Base-by-base conservation (phyloP, 2,888 invertebrate genomes). In the Punctoribates punctum region DNA sequence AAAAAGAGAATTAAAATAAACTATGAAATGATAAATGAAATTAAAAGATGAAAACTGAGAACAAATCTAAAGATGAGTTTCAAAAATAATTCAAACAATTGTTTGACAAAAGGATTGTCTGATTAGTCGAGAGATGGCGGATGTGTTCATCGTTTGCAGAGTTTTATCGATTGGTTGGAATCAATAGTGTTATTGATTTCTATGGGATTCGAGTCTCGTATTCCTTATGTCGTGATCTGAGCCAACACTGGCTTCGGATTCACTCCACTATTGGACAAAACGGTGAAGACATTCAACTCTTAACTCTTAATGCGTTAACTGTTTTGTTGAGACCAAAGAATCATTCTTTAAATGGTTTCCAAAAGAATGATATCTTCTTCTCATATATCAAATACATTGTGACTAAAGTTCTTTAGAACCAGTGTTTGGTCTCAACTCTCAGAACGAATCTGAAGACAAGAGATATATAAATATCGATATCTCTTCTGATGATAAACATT, bases 361-460 rank as follows among this genome's bases (percentile, higher is more conserved):
- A 23, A 34, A 62, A 62, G 17, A 62, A 62, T 62, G 62, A 62
- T 62, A 62, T 62, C 62, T 34, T 34, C 62, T 62, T 34, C 34
- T 62, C 29, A 27, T 60, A 62, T 62, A 62, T 57, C 57, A 57
- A 57, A 51, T 51, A 2, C 51, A 23, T 57, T 23, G 17, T 25
- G 57, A 57, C 51, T 23, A 57, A 57, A 20, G 51, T 20, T 51
- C 20, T 51, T 51, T 51, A 20, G 20, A 20, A 25, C 23, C 13
- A 11, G 20, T 57, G 20, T 57, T 57, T 57, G 57, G 25, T 62
- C 62, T 62, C 62, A 62, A 34, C 62, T 29, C 62, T 62, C 29
- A 62, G 8, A 34, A 62, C 34, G 9, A 9, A 57, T 57, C 57
- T 25, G 57, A 57, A 57, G 57, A 57, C 42, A 42, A 42, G 9